Evolutionary conservation across 2,797 vertebrate species (phyloP).

Genomic region (Cheirogaleus major): DNA sequence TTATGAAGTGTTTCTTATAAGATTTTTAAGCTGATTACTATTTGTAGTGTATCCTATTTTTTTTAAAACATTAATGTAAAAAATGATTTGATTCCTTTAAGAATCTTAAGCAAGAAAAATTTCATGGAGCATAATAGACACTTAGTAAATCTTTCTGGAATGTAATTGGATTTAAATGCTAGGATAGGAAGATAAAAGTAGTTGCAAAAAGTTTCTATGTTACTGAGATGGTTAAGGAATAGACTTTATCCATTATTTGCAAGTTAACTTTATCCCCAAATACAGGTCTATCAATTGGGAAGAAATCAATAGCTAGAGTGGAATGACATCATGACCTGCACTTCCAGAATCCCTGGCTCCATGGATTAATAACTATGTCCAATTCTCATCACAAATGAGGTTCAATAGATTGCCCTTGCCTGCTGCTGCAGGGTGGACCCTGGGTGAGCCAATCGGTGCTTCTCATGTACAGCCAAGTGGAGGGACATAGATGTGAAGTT

Average conservation of each 20-base stretch:
- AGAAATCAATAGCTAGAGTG: constrained; percentile 28
- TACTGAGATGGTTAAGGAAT: constrained; percentile 20
- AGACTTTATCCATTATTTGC: constrained; percentile 21
- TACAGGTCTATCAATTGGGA: neutral
- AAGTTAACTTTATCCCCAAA: constrained; percentile 33
- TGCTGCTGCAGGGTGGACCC: neutral
- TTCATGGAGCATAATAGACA: neutral
- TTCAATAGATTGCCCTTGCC: neutral
- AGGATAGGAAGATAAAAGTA: neutral
- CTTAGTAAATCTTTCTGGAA: neutral
- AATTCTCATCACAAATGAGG: neutral
- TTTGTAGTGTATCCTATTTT: neutral
- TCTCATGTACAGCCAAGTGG: constrained; percentile 1
- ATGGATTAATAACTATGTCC: neutral
- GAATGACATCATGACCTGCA: neutral
- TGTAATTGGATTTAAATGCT: constrained; percentile 9
- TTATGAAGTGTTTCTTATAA: no score
- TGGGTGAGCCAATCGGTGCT: neutral
- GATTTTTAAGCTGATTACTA: no score
- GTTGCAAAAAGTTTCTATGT: neutral
- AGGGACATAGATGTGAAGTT: constrained; percentile 28
- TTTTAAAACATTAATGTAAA: neutral
- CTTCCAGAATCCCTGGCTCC: neutral
- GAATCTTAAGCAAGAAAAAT: constrained; percentile 1
- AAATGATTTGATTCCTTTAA: constrained; percentile 23